Evolutionary conservation across 2,797 vertebrate genomes (phyloP), one percentile per base, ranked within the genome.

Genomic region (Pseudotriccus pelzelni): DNA sequence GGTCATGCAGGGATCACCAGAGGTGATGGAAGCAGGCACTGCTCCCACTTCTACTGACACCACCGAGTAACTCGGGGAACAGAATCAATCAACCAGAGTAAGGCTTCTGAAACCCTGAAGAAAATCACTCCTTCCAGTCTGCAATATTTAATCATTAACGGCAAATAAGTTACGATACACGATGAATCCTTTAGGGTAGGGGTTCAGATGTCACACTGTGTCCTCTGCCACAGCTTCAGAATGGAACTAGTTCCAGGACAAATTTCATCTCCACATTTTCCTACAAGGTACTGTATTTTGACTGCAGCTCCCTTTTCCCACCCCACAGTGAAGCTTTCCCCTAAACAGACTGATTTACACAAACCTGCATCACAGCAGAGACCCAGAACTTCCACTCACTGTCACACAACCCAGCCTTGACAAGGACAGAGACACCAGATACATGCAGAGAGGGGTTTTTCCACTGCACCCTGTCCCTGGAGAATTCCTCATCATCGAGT

Each of bases 401-500:
- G 53, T 59, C 30, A 30, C 13, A 28, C 34, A 87, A 64, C 9
- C 22, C 30, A 67, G 67, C 19, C 56, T 34, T 17, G 13, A 30
- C 68, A 70, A 27, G 7, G 56, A n/a, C 44, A 64, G 80, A 82
- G 20, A 59, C 55, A 63, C 3, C 10, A 50, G 53, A 25, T 24
- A 46, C 12, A 7, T 0, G 7, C 1, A 37, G 7, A 75, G 24
- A 72, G 21, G 21, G 27, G 67, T 14, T 77, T 62, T 68, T 58
- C 53, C 25, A 22, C 52, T 44, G 16, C 8, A 81, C 15, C 13
- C 37, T 19, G 25, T 30, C 55, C 32, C 44, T 63, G 55, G 27
- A 89, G 89, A 63, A 18, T 7, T 70, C 12, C 7, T 70, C 12
- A 0, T 60, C 12, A 0, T 0, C 0, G 0, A 84, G 64, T 12